Evolutionary conservation across 2,888 invertebrate genomes (phyloP).

Genomic region (Xestia c-nigrum): DNA sequence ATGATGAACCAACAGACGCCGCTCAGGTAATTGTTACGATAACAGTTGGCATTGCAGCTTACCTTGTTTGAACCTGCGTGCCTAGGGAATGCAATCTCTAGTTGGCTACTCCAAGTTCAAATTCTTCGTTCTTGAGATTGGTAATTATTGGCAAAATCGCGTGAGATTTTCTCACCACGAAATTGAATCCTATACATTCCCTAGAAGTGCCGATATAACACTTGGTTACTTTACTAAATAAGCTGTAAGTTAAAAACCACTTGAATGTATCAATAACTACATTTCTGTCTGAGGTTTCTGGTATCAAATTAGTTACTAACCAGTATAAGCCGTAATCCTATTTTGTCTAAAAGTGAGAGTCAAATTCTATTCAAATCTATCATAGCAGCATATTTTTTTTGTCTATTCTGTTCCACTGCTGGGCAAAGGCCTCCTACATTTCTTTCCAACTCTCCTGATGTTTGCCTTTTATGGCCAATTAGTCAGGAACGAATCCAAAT

Average conservation of each 20-base stretch:
- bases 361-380: background rate
- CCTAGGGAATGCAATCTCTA: background rate
- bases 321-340: background rate
- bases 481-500: too few species aligned
- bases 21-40: conserved; percentile 85
- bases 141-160: too few species aligned
- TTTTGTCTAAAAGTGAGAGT: background rate
- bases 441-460: too few species aligned
- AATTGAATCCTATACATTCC: background rate
- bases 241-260: background rate
- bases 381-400: background rate
- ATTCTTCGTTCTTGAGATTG: too few species aligned
- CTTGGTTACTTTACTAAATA: background rate
- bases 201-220: background rate
- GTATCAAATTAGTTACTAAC: background rate
- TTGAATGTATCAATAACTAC: background rate
- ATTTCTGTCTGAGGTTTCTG: background rate
- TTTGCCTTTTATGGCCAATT: too few species aligned
- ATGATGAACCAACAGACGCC: conserved; percentile 99
- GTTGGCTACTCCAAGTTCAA: background rate
- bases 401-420: too few species aligned
- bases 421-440: too few species aligned
- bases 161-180: background rate
- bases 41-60: background rate
- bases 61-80: background rate